Evolutionary conservation across 2,888 invertebrate species (phyloP).

Genomic region (Sesia bembeciformis): DNA sequence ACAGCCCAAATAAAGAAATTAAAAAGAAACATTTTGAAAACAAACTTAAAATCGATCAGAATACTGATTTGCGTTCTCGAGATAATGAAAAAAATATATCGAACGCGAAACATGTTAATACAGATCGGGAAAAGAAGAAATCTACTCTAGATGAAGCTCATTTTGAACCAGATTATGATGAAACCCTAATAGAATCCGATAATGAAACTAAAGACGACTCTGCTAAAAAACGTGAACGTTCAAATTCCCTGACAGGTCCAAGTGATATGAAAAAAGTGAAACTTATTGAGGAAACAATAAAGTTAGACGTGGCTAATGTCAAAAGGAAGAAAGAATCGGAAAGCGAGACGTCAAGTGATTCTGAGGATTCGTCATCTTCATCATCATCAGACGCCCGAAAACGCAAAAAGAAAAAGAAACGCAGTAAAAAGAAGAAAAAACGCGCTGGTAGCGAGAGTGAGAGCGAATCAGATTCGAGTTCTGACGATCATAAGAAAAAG

Average conservation of each 20-base stretch:
- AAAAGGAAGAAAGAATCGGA: slow-evolving; percentile 64
- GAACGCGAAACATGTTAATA: slow-evolving; percentile 16
- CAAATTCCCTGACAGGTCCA: slow-evolving; percentile 31
- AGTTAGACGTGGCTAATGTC: slow-evolving; percentile 62
- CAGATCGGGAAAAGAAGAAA: slow-evolving; percentile 75
- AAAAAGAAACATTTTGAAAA: slow-evolving; percentile 35
- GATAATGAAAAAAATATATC: slow-evolving; percentile 23
- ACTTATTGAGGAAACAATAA: slow-evolving; percentile 57
- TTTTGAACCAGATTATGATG: slow-evolving; percentile 85
- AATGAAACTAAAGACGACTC: slow-evolving; percentile 75
- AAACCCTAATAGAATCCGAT: slow-evolving; percentile 70
- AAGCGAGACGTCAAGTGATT: slow-evolving; percentile 55
- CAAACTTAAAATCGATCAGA: slow-evolving; percentile 31
- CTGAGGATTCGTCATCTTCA: slow-evolving; percentile 66
- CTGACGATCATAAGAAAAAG: slow-evolving; percentile 78
- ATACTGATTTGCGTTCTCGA: slow-evolving; percentile 18
- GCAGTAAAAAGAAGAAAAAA: slow-evolving; percentile 75
- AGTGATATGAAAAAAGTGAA: slow-evolving; percentile 46
- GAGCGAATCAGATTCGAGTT: slow-evolving; percentile 78
- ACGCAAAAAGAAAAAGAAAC: slow-evolving; percentile 78
- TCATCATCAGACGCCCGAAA: slow-evolving; percentile 70
- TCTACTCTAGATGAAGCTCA: slow-evolving; percentile 81
- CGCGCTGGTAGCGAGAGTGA: slow-evolving; percentile 77
- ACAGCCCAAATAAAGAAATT: slow-evolving; percentile 29
- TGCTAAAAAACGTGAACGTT: slow-evolving; percentile 50